Base-by-base conservation (phyloP, 2,888 invertebrate species). In the Cetonia aurata region DNA sequence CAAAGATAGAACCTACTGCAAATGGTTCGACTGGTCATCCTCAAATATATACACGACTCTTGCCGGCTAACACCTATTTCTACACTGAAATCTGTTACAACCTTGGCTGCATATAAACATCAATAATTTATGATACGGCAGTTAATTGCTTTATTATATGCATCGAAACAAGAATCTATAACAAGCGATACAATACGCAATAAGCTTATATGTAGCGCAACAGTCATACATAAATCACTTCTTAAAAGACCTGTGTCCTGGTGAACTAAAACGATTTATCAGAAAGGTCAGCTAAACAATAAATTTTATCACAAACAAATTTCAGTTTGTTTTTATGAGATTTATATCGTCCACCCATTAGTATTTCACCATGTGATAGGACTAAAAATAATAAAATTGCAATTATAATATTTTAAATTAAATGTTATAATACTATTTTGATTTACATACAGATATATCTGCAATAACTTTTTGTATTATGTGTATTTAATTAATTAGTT, bases 91-190 rank as follows among this genome's bases (percentile, higher is more conserved):
- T 15, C 10, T 9, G 52, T 56, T 37, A 15, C 10, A 25, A 25
- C 52, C 9, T 1, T 9, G 31, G 15, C 9, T 15, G 37, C n/a
- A 15, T 15, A 10, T 37, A 56, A 56, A 37, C 56, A 37, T 17
- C 17, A 15, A 56, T 56, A 56, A 56, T 56, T 56, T 41, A 56
- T 33, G 37, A 37, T 37, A 37, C 37, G 15, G 6, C 17, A 42
- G 15, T 57, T 9, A 57, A 57, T 57, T 19, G 42, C 57, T 57
- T 41, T 57, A 44, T 57, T 57, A 42, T 57, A 15, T 57, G 31
- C 31, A 12, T 12, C 17, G 10, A 37, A 33, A 12, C 19, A 12
- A 52, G 17, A 17, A 52, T 52, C 3, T 25, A 52, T 52, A 52
- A 19, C 1, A 37, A 37, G 37, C 37, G 8, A 37, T 37, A 8